A percentile compares a stretch with the other conserved stretches of the same genome.
Conservation (phyloP, 2,888 invertebrate genomes). For the Calliphora vomitoria region DNA sequence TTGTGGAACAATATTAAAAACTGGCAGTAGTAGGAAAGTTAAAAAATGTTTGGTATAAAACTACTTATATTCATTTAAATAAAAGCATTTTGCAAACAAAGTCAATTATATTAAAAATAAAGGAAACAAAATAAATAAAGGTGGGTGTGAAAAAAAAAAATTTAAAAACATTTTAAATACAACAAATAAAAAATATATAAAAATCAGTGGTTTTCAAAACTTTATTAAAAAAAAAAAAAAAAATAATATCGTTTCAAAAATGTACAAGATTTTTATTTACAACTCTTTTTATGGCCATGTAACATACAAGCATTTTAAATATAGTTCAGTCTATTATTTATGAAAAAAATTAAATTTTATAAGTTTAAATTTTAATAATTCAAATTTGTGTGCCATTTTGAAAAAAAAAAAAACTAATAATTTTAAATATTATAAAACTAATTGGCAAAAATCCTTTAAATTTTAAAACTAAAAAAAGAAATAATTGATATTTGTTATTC, state of each 20-base stretch:
- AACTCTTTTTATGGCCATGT: too few species aligned
- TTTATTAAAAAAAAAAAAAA: not conserved
- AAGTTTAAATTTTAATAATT: too few species aligned
- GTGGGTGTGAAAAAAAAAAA: conserved; percentile 44
- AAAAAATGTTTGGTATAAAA: conserved; percentile 15
- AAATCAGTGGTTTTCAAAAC: too few species aligned
- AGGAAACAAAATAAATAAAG: conserved; percentile 26
- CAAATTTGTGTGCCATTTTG: too few species aligned
- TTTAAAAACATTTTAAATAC: not conserved
- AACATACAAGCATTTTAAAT: too few species aligned
- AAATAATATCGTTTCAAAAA: not conserved
- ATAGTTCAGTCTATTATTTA: too few species aligned
- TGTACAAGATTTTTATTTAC: too few species aligned
- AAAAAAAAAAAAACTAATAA: not conserved
- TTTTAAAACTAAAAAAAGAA: too few species aligned
- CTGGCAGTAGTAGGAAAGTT: not conserved
- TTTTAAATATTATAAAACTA: too few species aligned
- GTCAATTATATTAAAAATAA: conserved; percentile 56
- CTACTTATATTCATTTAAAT: conserved; percentile 18
- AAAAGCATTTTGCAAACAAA: conserved; percentile 12
- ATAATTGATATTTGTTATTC: too few species aligned
- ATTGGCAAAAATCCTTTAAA: too few species aligned
- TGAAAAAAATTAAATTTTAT: too few species aligned
- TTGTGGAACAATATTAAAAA: not conserved
- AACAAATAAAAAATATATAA: not conserved